Evolutionary conservation across 2,888 invertebrate species (phyloP), one percentile per base, ranked within the genome.

Genomic region (Cyclophora punctaria): DNA sequence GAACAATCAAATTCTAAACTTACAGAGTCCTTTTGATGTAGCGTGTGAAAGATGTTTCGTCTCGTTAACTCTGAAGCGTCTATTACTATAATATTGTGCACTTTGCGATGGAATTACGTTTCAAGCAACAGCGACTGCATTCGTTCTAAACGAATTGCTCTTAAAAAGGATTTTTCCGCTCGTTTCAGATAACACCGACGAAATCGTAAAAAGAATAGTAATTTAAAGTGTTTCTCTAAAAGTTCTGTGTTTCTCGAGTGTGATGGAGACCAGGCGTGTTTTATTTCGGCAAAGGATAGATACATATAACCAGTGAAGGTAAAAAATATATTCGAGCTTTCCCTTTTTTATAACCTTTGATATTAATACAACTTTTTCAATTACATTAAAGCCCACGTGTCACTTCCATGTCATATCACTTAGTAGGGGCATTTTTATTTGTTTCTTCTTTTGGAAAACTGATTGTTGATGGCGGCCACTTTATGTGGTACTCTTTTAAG

Each of bases 141-240:
- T 47, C 42, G 20, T 34, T 44, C 45, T 44, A 48, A 46, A 49
- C 46, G 20, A 20, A 20, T 43, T 48, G 62, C 58, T 20, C 20
- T 77, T 77, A 79, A 59, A 64, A 62, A 61, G 63, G 46, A 59
- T 55, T 67, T 72, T 80, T 69, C 77, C 66, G 73, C 61, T 82
- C 78, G 71, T 85, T 85, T 79, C 84, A 84, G 84, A 79, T 80
- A 71, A 59, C 62, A 56, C 67, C 65, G 58, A 58, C 58, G 67
- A 65, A 58, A 58, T 59, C 57, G 56, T 56, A 56, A 67, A 63
- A 55, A 56, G 53, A 63, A 63, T 57, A 49, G 58, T 50, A 61
- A 55, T 56, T 58, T 64, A 59, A 50, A 48, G 59, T 66, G 58
- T 64, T 58, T 62, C 53, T 60, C 63, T 72, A 63, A 63, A 58